phyloP scores from a whole-genome alignment of 2,888 invertebrate genomes.

The Orthosia gracilis region DNA sequence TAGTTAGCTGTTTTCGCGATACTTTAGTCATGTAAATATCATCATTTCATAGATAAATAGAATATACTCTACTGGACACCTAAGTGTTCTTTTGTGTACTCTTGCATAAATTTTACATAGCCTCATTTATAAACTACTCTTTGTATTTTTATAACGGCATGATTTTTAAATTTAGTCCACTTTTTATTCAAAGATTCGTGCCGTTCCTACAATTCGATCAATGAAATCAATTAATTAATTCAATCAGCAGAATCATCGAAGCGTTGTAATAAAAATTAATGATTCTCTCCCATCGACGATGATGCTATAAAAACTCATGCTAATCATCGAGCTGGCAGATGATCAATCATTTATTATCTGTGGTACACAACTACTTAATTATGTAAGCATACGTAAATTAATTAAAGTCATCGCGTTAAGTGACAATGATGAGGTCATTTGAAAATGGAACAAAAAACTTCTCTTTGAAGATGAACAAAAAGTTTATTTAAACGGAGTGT shows the following conservation, averaged over 20 bases:
- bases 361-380: constrained; percentile 23
- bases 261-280: constrained; percentile 55
- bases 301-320: constrained; percentile 55
- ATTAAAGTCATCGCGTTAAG: constrained; percentile 18
- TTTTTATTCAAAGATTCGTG: background rate
- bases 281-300: constrained; percentile 38
- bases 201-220: background rate
- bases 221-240: constrained; percentile 39
- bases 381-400: constrained; percentile 42
- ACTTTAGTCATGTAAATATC: no score
- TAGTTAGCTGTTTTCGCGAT: no score
- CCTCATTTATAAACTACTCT: no score
- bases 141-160: background rate
- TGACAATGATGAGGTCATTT: constrained; percentile 43
- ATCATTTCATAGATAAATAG: no score
- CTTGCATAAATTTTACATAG: no score
- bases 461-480: constrained; percentile 12
- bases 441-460: constrained; percentile 11
- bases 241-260: constrained; percentile 30
- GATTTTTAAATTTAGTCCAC: no score
- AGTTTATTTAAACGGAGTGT: background rate
- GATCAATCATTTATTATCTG: constrained; percentile 61
- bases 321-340: constrained; percentile 38
- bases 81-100: no score
- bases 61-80: no score